These are phyloP conservation scores for Chanos chanos DNA, from an alignment of 2,797 vertebrate genomes.

Conservation along the genomic window DNA sequence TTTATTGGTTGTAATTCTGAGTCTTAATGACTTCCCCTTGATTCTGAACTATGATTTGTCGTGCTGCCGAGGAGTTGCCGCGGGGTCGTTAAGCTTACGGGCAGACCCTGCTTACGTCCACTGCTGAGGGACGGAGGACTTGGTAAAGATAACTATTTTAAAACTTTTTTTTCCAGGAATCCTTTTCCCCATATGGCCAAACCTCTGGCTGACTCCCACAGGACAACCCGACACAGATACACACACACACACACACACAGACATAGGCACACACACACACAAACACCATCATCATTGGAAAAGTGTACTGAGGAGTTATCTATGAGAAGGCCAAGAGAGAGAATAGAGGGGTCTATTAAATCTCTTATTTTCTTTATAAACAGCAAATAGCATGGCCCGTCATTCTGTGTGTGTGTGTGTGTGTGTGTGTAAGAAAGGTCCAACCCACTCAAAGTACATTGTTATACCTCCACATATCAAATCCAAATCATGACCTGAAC, in stretches of 20 bases:
- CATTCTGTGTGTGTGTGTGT: neutral
- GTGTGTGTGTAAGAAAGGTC: neutral
- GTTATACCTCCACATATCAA: constrained; percentile 9
- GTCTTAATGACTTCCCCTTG: constrained; percentile 67
- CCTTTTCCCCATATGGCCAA: constrained; percentile 22
- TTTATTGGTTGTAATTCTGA: constrained; percentile 56
- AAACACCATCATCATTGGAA: too few relatives aligned
- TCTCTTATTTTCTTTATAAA: too few relatives aligned
- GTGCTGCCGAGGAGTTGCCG: constrained; percentile 51
- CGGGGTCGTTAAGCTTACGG: neutral
- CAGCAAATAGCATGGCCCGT: neutral
- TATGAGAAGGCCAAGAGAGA: too few relatives aligned
- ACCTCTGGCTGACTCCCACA: constrained; percentile 43
- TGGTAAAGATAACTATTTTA: constrained; percentile 32
- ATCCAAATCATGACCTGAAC: too few relatives aligned
- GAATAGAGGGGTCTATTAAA: too few relatives aligned
- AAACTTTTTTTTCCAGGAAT: constrained; percentile 38
- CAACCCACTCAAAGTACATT: constrained; percentile 5
- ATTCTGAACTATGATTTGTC: constrained; percentile 50
- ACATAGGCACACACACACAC: constrained; percentile 12
- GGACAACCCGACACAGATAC: constrained; percentile 5
- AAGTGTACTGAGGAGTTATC: too few relatives aligned
- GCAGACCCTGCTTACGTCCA: constrained; percentile 15
- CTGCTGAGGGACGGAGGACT: constrained; percentile 18
- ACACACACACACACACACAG: constrained; percentile 14